Percentiles rank a stretch among this genome's conserved stretches.
These are phyloP conservation scores for Ondatra zibethicus DNA, from an alignment of 2,113 vertebrate species.

Conservation along the genomic window DNA sequence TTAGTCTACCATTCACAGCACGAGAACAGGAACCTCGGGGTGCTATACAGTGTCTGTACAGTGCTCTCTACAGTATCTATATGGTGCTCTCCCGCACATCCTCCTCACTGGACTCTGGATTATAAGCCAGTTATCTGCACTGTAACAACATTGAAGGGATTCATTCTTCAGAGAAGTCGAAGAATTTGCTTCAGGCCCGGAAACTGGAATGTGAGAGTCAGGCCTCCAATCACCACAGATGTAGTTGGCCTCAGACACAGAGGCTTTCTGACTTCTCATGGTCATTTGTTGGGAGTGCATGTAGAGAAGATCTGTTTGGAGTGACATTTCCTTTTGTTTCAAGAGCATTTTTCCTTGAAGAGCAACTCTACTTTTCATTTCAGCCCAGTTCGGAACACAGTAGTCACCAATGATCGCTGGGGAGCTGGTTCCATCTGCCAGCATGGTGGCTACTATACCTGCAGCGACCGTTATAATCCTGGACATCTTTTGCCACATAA, in stretches of 20 bases:
- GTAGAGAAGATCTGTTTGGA: background rate
- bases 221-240: background rate
- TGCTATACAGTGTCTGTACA: background rate
- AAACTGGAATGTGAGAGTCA: background rate
- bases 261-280: background rate
- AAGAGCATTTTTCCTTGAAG: background rate
- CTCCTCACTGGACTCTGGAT: background rate
- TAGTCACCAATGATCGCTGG: conserved; percentile 99
- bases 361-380: conserved; percentile 44
- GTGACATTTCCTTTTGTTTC: background rate
- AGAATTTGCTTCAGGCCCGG: background rate
- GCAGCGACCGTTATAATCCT: conserved; percentile 93
- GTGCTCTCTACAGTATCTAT: too few species aligned
- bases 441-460: conserved; percentile 96
- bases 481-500: conserved; percentile 94
- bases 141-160: background rate
- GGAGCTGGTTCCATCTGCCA: conserved; percentile 90
- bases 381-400: conserved; percentile 94
- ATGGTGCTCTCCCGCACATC: background rate
- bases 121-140: background rate
- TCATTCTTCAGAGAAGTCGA: background rate
- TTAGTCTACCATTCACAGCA: background rate
- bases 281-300: background rate
- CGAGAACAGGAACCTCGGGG: background rate
- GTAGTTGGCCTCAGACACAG: background rate